These are phyloP conservation scores for Coregonus ussuriensis DNA, from an alignment of 2,797 vertebrate genomes.

Conservation along the genomic window DNA sequence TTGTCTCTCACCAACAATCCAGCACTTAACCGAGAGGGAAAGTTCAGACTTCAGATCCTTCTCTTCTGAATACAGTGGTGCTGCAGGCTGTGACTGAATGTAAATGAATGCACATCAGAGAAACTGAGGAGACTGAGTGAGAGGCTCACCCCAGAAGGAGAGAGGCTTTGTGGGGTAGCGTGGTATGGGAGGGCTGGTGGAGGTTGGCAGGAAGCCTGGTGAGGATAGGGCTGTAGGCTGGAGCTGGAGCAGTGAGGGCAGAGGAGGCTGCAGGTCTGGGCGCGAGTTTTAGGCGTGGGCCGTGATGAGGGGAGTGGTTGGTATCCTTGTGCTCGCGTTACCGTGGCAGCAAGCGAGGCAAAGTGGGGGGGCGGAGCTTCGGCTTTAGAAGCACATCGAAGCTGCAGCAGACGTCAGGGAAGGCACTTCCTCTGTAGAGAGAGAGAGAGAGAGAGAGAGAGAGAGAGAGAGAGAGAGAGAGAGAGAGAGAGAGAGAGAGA, in stretches of 20 bases:
- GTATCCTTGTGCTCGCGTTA: conserved; percentile 81
- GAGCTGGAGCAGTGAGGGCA: conserved; percentile 47
- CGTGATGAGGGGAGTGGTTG: conserved; percentile 76
- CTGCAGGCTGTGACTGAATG: not conserved
- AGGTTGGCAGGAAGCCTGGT: conserved; percentile 7
- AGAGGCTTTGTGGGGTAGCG: conserved; percentile 57
- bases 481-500: too few species aligned
- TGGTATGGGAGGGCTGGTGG: conserved; percentile 46
- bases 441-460: too few species aligned
- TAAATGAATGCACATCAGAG: conserved; percentile 42
- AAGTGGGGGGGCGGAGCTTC: conserved; percentile 78
- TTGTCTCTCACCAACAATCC: conserved; percentile 13
- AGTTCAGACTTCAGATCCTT: not conserved
- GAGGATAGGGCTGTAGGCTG: conserved; percentile 29
- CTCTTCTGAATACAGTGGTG: not conserved
- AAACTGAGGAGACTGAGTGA: conserved; percentile 59
- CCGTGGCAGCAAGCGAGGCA: conserved; percentile 93
- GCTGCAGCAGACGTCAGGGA: conserved; percentile 98
- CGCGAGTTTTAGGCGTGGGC: conserved; percentile 60
- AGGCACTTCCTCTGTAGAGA: conserved; percentile 90
- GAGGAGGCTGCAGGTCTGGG: conserved; percentile 46
- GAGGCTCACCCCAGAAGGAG: conserved; percentile 59
- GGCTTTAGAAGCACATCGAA: conserved; percentile 97
- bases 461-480: too few species aligned
- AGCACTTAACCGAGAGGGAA: not conserved